Evolutionary conservation across 2,797 vertebrate species (phyloP), one percentile per base, ranked within the genome.

Genomic region (Triplophysa yarkandensis): DNA sequence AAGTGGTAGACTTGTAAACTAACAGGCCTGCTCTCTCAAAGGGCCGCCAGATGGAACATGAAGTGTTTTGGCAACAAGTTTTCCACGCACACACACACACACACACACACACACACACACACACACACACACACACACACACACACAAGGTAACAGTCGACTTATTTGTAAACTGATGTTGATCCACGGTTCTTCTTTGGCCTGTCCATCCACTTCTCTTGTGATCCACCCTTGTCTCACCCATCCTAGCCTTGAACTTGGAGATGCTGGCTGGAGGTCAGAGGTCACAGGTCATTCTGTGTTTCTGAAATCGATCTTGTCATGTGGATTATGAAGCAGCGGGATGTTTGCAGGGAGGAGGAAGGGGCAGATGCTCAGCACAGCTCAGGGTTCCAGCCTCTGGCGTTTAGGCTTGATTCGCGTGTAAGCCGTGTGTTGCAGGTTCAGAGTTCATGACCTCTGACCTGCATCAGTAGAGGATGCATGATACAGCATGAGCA

Each of bases 401-500:
- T 84, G 83, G 81, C 87, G 83, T 86, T 80, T 30, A 46, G 41
- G 46, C 73, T 76, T 76, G 77, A 83, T 77, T 79, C 54, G 27
- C 77, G 62, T 85, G 82, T 71, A 86, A 87, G 86, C 85, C 63
- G 76, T 81, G 88, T 89, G 85, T 87, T 88, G 83, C 85, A 80
- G 74, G 62, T 73, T 63, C 66, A 27, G 41, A 11, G 60, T 63
- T 72, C 71, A 78, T 86, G 89, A 91, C 86, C 90, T 87, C 77
- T 89, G 86, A 68, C 70, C 86, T 84, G 39, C 62, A 64, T 85
- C 65, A 70, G 39, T 77, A 83, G 85, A 72, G 76, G 81, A 84
- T 81, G 82, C 86, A 85, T 92, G 91, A 90, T 89, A 60, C 88
- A 83, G 83, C 82, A 79, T 71, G 83, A 86, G 84, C 34, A 87